These are phyloP conservation scores for Conomelus anceps DNA, from an alignment of 2,888 invertebrate species.

Conservation along the genomic window DNA sequence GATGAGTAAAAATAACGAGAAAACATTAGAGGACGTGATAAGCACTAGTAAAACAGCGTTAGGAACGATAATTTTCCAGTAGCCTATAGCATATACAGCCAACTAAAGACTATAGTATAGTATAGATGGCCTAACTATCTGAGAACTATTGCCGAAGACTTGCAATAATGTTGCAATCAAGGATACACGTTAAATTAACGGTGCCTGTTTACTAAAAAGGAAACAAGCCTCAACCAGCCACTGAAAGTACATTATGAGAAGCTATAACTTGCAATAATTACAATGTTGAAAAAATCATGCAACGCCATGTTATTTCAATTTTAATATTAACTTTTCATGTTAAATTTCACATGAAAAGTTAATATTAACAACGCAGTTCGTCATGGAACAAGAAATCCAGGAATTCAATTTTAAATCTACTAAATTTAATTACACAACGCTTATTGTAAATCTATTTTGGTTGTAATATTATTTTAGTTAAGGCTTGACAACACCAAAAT, in stretches of 20 bases:
- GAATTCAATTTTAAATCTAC: too few species aligned
- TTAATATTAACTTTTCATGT: too few species aligned
- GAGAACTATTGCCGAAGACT: neutral
- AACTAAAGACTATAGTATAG: neutral
- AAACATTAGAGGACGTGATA: neutral
- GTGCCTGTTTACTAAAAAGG: neutral
- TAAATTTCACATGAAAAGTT: too few species aligned
- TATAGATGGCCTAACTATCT: neutral
- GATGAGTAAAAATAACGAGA: neutral
- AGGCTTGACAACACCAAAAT: too few species aligned
- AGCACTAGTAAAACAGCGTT: neutral
- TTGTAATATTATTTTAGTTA: too few species aligned
- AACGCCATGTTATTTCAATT: too few species aligned
- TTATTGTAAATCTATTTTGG: too few species aligned
- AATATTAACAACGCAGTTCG: too few species aligned
- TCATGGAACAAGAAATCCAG: too few species aligned
- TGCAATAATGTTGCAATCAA: neutral
- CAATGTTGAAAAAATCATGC: too few species aligned
- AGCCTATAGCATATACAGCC: neutral
- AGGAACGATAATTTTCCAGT: neutral
- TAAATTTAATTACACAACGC: too few species aligned
- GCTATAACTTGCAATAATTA: neutral
- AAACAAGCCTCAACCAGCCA: neutral
- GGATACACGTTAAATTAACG: neutral
- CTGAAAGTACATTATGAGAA: neutral